These are phyloP conservation scores for Rhombomys opimus DNA, from an alignment of 2,113 vertebrate species.

Conservation along the genomic window DNA sequence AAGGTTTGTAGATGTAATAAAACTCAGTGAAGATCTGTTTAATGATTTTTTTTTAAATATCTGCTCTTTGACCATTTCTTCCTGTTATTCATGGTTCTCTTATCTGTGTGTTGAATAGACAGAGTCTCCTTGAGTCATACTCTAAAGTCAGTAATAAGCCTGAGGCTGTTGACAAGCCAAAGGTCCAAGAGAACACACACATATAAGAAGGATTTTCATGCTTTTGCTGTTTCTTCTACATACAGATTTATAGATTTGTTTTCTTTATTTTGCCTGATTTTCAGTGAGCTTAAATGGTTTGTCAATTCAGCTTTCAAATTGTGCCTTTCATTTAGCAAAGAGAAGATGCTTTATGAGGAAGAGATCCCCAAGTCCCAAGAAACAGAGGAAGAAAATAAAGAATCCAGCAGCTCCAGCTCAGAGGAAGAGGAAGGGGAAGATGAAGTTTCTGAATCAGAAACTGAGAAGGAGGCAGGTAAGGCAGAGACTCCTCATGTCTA, in stretches of 20 bases:
- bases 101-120: not conserved
- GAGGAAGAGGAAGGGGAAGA: constrained; percentile 89
- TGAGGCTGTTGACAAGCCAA: not conserved
- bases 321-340: constrained; percentile 84
- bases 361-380: constrained; percentile 84
- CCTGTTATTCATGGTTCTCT: not conserved
- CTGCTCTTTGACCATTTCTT: too few species aligned
- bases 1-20: not conserved
- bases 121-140: not conserved
- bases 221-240: not conserved
- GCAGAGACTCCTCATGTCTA: not conserved
- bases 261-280: not conserved
- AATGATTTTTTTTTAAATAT: not conserved
- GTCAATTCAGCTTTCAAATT: constrained; percentile 15
- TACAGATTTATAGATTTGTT: not conserved
- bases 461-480: constrained; percentile 88
- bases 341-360: constrained; percentile 88
- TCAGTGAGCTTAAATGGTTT: not conserved
- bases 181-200: not conserved
- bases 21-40: not conserved
- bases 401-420: constrained; percentile 88
- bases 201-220: not conserved
- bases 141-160: not conserved
- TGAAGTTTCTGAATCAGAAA: constrained; percentile 88
- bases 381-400: constrained; percentile 86